Conservation (phyloP, 2,888 invertebrate species). For the Alloplasta piceator region DNA sequence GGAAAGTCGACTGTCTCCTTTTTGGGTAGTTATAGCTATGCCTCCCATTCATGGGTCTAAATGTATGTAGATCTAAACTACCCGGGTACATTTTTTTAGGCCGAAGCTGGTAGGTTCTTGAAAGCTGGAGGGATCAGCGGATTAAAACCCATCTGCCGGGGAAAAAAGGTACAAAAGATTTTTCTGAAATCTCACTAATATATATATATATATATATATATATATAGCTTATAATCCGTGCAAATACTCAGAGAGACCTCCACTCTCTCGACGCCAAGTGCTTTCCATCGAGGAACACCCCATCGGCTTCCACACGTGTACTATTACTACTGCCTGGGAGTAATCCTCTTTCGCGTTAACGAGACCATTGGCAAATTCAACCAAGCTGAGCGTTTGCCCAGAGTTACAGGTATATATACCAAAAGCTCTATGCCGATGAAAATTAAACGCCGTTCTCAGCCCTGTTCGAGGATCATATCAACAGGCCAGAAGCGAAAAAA, state of each 20-base stretch:
- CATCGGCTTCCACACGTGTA: constrained; percentile 21
- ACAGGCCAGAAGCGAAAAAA: constrained; percentile 33
- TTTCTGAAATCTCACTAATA: not conserved
- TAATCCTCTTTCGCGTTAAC: constrained; percentile 50
- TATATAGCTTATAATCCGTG: not conserved
- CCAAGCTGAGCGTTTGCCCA: constrained; percentile 50
- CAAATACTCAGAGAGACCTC: not conserved
- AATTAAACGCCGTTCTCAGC: constrained; percentile 48
- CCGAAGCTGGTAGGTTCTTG: too few relatives aligned
- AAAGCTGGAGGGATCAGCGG: too few relatives aligned
- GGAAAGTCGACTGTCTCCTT: too few relatives aligned
- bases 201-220: not conserved
- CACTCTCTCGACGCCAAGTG: constrained; percentile 12
- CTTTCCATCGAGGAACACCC: constrained; percentile 43
- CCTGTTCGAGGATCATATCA: constrained; percentile 33
- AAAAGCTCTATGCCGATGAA: constrained; percentile 28
- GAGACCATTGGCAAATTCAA: constrained; percentile 63
- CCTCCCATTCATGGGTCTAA: too few relatives aligned
- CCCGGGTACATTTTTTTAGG: too few relatives aligned
- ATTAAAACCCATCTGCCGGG: too few relatives aligned
- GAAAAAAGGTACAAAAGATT: too few relatives aligned
- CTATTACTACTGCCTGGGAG: not conserved
- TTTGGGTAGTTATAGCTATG: too few relatives aligned
- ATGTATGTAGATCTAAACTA: too few relatives aligned
- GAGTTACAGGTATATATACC: not conserved